phyloP scores from a whole-genome alignment of 2,888 invertebrate genomes.

The Pammene aurita region DNA sequence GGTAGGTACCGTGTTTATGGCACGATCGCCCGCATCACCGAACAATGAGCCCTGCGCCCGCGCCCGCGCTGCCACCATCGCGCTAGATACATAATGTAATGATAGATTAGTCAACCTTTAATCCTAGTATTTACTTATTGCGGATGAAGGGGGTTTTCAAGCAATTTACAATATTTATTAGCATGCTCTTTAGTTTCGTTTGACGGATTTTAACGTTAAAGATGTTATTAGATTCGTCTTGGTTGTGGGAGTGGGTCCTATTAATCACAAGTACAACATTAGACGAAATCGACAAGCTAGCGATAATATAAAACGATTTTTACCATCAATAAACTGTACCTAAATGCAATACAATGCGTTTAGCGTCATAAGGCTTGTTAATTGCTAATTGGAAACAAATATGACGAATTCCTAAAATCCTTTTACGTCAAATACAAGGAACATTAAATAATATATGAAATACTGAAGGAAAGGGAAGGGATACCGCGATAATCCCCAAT shows the following conservation, averaged over 20 bases:
- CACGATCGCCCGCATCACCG: slow-evolving; percentile 71
- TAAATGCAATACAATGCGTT: too few relatives aligned
- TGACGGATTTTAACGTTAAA: too few relatives aligned
- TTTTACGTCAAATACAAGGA: slow-evolving; percentile 1
- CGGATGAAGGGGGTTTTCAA: not conserved
- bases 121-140: too few relatives aligned
- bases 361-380: too few relatives aligned
- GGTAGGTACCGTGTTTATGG: slow-evolving; percentile 55
- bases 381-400: not conserved
- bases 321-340: too few relatives aligned
- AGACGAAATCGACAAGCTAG: too few relatives aligned
- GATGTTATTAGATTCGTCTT: too few relatives aligned
- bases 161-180: too few relatives aligned
- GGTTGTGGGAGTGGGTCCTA: too few relatives aligned
- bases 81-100: slow-evolving; percentile 72
- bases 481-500: slow-evolving; percentile 37
- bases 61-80: slow-evolving; percentile 70
- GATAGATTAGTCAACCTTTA: slow-evolving; percentile 47
- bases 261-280: too few relatives aligned
- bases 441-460: slow-evolving; percentile 29
- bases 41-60: slow-evolving; percentile 66
- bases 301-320: too few relatives aligned
- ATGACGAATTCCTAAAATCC: not conserved
- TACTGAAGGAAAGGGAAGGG: slow-evolving; percentile 19
- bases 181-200: too few relatives aligned